phyloP scores from a whole-genome alignment of 2,888 invertebrate genomes.

The Cotesia congregata region DNA sequence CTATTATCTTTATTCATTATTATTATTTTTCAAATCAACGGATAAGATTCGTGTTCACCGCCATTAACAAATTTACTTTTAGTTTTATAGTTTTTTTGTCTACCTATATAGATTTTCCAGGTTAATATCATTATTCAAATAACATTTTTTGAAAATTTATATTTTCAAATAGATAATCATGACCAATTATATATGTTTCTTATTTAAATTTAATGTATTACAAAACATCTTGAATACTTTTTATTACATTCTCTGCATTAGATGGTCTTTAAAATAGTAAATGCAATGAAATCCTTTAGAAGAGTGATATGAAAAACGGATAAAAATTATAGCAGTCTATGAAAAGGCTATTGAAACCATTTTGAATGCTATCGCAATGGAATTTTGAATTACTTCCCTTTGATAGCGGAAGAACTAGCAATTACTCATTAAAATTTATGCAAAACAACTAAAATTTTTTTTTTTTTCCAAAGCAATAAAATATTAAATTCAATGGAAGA shows the following conservation, averaged over 20 bases:
- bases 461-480: background rate
- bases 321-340: background rate
- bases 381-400: background rate
- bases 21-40: no score
- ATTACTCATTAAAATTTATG: background rate
- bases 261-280: background rate
- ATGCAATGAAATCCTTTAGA: background rate
- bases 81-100: no score
- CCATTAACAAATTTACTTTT: no score
- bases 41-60: no score
- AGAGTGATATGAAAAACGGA: background rate
- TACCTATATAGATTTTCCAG: no score
- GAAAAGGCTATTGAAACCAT: background rate
- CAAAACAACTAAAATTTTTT: background rate
- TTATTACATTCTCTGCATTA: background rate
- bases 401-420: background rate
- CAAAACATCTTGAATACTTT: no score
- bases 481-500: background rate
- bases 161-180: constrained; percentile 32
- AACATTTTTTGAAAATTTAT: constrained; percentile 6
- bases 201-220: no score
- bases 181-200: no score
- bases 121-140: no score
- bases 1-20: no score
- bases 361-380: background rate